These are phyloP conservation scores for Aegithalos caudatus DNA, from an alignment of 2,113 vertebrate genomes.

Conservation along the genomic window DNA sequence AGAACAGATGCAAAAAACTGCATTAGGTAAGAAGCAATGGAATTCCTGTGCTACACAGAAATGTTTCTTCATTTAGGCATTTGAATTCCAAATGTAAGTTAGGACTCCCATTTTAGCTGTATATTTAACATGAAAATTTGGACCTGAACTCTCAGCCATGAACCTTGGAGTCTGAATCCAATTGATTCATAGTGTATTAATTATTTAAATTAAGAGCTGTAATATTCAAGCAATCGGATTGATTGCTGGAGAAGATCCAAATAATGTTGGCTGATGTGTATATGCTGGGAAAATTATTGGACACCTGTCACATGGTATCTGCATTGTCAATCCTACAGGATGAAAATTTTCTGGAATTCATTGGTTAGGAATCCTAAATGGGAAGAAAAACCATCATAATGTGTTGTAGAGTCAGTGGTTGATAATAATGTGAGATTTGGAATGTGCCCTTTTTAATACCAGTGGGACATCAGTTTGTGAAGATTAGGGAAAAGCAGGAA, in stretches of 20 bases:
- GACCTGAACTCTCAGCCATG: neutral
- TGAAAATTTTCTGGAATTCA: neutral
- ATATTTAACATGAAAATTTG: neutral
- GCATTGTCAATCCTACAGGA: neutral
- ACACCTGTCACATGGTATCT: neutral
- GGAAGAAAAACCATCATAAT: neutral
- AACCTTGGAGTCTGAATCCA: neutral
- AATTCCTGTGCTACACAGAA: neutral
- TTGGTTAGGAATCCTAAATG: neutral
- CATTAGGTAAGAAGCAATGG: neutral
- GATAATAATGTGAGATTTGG: neutral
- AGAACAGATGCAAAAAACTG: neutral
- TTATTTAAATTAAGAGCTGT: neutral
- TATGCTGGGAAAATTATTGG: neutral
- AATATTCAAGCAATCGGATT: neutral
- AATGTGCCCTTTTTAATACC: neutral
- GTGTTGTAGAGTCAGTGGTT: neutral
- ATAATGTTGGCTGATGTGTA: accelerated
- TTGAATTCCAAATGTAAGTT: neutral
- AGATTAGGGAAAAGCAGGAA: neutral
- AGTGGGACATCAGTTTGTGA: neutral
- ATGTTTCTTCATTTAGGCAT: neutral
- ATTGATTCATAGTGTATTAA: neutral
- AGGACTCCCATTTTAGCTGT: neutral
- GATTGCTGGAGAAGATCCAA: neutral